Base-by-base conservation (phyloP, 2,113 vertebrate genomes). In the Larimichthys polyactis region DNA sequence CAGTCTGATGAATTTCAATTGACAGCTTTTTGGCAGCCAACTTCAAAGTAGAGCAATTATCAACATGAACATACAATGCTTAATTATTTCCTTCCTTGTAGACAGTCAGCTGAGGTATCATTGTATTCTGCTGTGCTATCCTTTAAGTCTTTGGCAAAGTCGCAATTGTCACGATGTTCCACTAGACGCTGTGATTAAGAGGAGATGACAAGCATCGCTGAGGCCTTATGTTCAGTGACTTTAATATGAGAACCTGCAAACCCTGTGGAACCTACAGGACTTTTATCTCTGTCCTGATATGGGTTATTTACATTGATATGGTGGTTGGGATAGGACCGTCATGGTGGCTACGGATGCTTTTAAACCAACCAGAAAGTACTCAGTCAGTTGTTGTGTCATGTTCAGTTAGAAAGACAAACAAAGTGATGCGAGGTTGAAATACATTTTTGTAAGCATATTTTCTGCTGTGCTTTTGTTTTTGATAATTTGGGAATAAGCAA, bases 101-200 rank as follows among this genome's bases (percentile, higher is more conserved):
- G 63, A 74, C 69, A 29, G 49, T 57, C 24, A 48, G 52, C 66
- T 44, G 10, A 63, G 49, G 48, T 58, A 8, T 76, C 40, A 11
- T 22, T 14, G 20, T 11, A 6, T 55, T 60, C 17, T 48, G 20
- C 60, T 46, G 0, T 22, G 7, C 5, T 67, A 59, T 5, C 54
- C n/a, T 77, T 59, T 19, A 59, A 29, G 14, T 54, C 29, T 11
- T 12, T 51, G 60, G 44, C 17, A 5, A 66, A 8, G 46, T 9
- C 3, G 29, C 44, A 48, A 55, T 69, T 75, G 49, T 70, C 57
- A 22, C 2, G 10, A 4, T 40, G n/a, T 67, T 67, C 8, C 14
- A 5, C 3, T 16, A 27, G 16, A 69, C 19, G 1, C 55, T 48
- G 54, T 64, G 16, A 59, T 75, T 69, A 52, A 24, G 40, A 66